Conservation (phyloP, 2,888 invertebrate genomes). For the Caenorhabditis sp. region DNA sequence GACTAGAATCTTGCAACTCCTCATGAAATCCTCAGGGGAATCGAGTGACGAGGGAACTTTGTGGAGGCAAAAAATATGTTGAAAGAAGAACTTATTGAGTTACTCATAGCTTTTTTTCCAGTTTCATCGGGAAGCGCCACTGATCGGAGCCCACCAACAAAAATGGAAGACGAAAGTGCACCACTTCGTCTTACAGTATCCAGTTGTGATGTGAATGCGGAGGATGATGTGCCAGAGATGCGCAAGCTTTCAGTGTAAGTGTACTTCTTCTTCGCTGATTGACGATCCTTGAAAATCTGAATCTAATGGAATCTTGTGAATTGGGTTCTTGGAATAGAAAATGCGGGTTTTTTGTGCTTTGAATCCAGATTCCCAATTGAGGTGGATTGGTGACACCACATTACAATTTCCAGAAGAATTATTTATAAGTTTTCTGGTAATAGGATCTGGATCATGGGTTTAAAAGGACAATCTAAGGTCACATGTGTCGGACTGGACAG, state of each 20-base stretch:
- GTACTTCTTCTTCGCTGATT: background rate
- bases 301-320: background rate
- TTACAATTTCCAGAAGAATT: background rate
- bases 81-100: constrained; percentile 2
- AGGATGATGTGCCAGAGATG: constrained; percentile 47
- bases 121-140: constrained; percentile 66
- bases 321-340: background rate
- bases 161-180: constrained; percentile 20
- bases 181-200: constrained; percentile 58
- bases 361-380: background rate
- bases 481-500: too few species aligned
- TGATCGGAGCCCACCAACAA: constrained; percentile 45
- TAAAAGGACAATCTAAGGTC: constrained; percentile 5
- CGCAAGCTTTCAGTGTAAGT: constrained; percentile 59
- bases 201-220: constrained; percentile 58
- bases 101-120: constrained; percentile 29
- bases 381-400: constrained; percentile 1
- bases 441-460: background rate
- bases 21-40: constrained; percentile 13
- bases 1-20: constrained; percentile 28
- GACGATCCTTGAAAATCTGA: constrained; percentile 5
- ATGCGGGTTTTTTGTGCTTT: constrained; percentile 18
- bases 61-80: background rate
- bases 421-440: constrained; percentile 14
- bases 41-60: background rate